Conservation (phyloP, 2,888 invertebrate species). For the Drosophila vallismaia region DNA sequence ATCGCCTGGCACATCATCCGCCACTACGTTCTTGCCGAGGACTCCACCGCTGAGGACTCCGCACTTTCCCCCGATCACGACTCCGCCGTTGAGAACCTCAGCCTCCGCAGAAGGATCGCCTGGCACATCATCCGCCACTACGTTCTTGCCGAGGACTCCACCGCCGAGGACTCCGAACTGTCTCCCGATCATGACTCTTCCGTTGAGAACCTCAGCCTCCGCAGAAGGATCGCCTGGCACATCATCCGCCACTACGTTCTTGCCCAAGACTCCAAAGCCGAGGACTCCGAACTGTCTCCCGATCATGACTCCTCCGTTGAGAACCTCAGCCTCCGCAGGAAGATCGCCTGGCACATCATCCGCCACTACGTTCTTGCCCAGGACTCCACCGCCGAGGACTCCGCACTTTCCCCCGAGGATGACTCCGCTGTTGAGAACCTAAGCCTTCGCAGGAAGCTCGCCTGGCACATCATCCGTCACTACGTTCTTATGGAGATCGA, state of each 20-base stretch:
- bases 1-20: slow-evolving; percentile 2
- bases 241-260: background rate
- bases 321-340: background rate
- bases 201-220: background rate
- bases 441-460: background rate
- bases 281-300: background rate
- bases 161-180: background rate
- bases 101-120: background rate
- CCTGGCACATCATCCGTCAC: slow-evolving; percentile 1
- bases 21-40: background rate
- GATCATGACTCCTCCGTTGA: background rate
- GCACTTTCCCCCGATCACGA: background rate
- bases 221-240: background rate
- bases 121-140: background rate
- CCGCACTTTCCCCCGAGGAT: background rate
- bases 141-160: background rate
- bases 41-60: background rate
- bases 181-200: background rate
- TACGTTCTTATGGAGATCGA: background rate
- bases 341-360: background rate
- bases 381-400: background rate
- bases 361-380: background rate
- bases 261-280: background rate
- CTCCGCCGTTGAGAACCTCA: background rate
- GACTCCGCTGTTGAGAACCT: slow-evolving; percentile 2